Evolutionary conservation across 2,797 vertebrate species (phyloP).

Genomic region (Siniperca undulata): DNA sequence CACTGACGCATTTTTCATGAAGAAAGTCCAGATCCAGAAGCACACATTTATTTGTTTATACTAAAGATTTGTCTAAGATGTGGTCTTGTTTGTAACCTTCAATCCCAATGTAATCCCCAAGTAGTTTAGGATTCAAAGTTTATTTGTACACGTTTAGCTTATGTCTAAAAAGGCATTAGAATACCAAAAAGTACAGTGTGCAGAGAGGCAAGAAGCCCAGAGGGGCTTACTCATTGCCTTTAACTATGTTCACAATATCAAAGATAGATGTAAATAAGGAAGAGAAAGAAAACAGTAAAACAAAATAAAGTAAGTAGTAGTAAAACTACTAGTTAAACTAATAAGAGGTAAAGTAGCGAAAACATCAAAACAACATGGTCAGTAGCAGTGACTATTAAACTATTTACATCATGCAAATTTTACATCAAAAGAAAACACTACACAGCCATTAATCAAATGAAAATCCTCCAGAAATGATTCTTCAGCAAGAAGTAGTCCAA

Average conservation of each 20-base stretch:
- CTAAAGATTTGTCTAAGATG: not conserved
- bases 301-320: not conserved
- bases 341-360: not conserved
- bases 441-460: not conserved
- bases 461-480: not conserved
- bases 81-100: not conserved
- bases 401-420: too few relatives aligned
- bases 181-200: not conserved
- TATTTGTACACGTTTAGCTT: not conserved
- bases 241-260: not conserved
- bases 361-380: too few relatives aligned
- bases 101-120: not conserved
- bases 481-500: not conserved
- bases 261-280: not conserved
- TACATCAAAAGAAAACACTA: not conserved
- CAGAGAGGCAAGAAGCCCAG: not conserved
- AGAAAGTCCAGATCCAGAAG: not conserved
- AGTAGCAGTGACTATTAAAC: not conserved
- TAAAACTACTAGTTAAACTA: too few relatives aligned
- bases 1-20: not conserved
- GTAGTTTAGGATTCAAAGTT: not conserved
- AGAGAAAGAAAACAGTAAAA: not conserved
- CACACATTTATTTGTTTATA: not conserved
- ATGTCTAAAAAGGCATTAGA: not conserved
- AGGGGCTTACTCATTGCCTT: not conserved